Conservation (phyloP, 2,797 vertebrate species). For the Spinus pinus region DNA sequence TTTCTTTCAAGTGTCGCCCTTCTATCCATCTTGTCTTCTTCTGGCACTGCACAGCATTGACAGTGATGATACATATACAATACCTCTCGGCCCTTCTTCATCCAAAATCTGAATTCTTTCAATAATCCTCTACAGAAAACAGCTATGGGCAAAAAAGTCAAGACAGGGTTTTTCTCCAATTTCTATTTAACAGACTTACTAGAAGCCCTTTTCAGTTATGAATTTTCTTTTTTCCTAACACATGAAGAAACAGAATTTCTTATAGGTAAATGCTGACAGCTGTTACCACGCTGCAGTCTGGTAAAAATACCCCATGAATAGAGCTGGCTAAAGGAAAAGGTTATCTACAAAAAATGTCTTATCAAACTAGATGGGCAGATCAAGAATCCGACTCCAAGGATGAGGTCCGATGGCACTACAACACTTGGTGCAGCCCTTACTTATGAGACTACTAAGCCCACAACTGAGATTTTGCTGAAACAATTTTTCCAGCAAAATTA, state of each 20-base stretch:
- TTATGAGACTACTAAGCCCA: neutral
- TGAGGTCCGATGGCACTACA: neutral
- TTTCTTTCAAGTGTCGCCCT: neutral
- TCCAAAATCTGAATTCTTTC: neutral
- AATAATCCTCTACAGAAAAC: neutral
- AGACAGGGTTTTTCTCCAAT: neutral
- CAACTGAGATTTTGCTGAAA: neutral
- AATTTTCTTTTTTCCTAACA: neutral
- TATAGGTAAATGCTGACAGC: neutral
- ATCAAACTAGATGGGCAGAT: neutral
- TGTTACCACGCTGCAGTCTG: neutral
- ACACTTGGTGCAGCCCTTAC: neutral
- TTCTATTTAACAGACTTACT: neutral
- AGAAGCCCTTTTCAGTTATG: neutral
- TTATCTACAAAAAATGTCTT: neutral
- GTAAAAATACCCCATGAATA: neutral
- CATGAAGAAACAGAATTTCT: neutral
- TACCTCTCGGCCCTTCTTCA: neutral
- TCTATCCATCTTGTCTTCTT: neutral
- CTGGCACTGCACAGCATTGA: neutral
- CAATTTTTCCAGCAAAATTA: neutral
- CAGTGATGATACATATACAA: rapidly evolving
- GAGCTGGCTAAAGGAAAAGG: neutral
- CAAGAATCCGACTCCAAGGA: neutral
- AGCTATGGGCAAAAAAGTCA: neutral